These are phyloP conservation scores for Oncorhynchus masou DNA, from an alignment of 2,113 vertebrate genomes.

Conservation along the genomic window DNA sequence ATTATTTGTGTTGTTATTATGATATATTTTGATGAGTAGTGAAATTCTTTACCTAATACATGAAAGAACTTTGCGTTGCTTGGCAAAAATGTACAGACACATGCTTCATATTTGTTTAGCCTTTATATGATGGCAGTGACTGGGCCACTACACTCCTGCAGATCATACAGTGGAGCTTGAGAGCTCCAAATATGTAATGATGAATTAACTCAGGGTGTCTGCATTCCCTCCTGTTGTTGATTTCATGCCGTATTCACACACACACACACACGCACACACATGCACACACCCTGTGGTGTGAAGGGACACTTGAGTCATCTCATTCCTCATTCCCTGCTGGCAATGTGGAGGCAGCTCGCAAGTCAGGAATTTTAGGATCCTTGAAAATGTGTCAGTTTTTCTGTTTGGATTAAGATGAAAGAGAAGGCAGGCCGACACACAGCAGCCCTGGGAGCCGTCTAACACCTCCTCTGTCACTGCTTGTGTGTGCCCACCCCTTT, in stretches of 20 bases:
- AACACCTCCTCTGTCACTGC: slow-evolving; percentile 34
- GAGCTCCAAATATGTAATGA: slow-evolving; percentile 1
- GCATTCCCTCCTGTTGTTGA: neutral
- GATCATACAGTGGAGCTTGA: neutral
- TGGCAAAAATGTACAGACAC: too few relatives aligned
- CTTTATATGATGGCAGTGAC: too few relatives aligned
- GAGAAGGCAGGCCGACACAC: slow-evolving; percentile 26
- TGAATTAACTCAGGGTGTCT: slow-evolving; percentile 2
- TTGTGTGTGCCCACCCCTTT: slow-evolving; percentile 33
- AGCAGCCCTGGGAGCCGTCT: slow-evolving; percentile 32
- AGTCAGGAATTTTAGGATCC: slow-evolving; percentile 32
- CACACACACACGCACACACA: neutral
- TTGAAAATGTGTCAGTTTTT: slow-evolving; percentile 47
- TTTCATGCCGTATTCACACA: neutral
- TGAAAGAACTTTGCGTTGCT: too few relatives aligned
- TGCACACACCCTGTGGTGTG: slow-evolving; percentile 12
- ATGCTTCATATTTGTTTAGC: too few relatives aligned
- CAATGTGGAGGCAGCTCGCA: slow-evolving; percentile 35
- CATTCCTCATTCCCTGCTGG: slow-evolving; percentile 44
- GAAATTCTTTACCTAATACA: too few relatives aligned
- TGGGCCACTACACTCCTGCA: neutral
- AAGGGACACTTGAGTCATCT: slow-evolving; percentile 52
- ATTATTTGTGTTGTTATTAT: too few relatives aligned
- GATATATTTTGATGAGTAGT: too few relatives aligned
- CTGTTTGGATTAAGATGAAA: slow-evolving; percentile 51